Percentiles rank a stretch among this genome's conserved stretches.
Conservation (phyloP, 2,797 vertebrate genomes). For the Morus bassanus region DNA sequence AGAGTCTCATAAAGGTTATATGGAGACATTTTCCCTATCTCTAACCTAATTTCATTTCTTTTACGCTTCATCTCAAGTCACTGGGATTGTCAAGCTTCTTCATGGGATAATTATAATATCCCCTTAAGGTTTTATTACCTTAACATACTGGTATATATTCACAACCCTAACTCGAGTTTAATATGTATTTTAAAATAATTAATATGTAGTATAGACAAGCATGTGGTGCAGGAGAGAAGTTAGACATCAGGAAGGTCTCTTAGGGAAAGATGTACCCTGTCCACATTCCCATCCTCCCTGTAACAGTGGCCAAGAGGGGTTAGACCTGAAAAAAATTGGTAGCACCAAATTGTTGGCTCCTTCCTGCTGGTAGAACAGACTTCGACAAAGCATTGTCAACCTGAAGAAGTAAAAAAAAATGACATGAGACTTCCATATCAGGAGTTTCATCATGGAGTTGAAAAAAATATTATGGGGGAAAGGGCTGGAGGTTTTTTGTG, state of each 20-base stretch:
- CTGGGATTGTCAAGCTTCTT: conserved; percentile 14
- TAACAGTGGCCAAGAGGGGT: neutral
- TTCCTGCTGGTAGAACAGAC: neutral
- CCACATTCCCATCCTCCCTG: neutral
- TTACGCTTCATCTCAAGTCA: neutral
- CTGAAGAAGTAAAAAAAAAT: neutral
- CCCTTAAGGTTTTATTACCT: neutral
- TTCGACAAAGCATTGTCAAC: neutral
- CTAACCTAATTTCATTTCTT: conserved; percentile 5
- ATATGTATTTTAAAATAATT: conserved; percentile 31
- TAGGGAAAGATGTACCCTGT: neutral
- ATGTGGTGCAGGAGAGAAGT: neutral
- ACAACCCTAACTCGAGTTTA: neutral
- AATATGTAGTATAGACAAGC: neutral
- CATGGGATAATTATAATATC: conserved; percentile 25
- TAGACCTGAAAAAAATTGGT: neutral
- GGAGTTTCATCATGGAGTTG: fast-evolving
- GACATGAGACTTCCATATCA: neutral
- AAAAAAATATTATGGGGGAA: neutral
- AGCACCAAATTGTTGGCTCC: neutral
- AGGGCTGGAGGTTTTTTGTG: fast-evolving
- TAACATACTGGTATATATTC: neutral
- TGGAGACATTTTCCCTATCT: neutral
- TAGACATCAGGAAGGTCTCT: neutral
- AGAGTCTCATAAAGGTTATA: neutral